These are phyloP conservation scores for Synergus itoensis DNA, from an alignment of 2,888 invertebrate genomes.

Conservation along the genomic window DNA sequence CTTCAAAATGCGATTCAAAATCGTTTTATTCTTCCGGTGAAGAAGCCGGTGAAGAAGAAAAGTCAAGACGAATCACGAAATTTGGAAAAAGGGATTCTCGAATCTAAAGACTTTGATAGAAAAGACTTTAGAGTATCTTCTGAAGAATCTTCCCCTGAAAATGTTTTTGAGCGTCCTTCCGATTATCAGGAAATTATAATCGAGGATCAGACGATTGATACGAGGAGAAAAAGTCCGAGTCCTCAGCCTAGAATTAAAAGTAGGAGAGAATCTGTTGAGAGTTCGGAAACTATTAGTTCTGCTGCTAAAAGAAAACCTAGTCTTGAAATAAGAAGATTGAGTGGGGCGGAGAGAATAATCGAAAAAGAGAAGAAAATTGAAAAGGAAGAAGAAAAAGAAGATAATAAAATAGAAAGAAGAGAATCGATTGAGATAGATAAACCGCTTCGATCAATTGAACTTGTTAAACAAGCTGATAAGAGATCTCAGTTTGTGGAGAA, in stretches of 20 bases:
- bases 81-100: neutral
- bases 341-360: slow-evolving; percentile 34
- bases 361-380: slow-evolving; percentile 28
- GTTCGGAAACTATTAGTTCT: slow-evolving; percentile 45
- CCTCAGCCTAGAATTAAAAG: neutral
- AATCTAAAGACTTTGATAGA: neutral
- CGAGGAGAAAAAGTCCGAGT: slow-evolving; percentile 6
- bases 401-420: neutral
- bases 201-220: slow-evolving; percentile 53
- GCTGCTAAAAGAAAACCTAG: slow-evolving; percentile 28
- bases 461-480: slow-evolving; percentile 50
- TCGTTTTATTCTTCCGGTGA: slow-evolving; percentile 26
- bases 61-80: slow-evolving; percentile 17
- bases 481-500: neutral
- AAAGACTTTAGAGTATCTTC: neutral
- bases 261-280: neutral
- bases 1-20: slow-evolving; percentile 16
- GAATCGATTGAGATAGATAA: slow-evolving; percentile 11
- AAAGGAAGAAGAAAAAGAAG: neutral
- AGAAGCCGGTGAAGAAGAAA: slow-evolving; percentile 21
- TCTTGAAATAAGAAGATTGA: slow-evolving; percentile 34
- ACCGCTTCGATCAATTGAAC: slow-evolving; percentile 48
- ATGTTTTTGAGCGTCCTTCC: slow-evolving; percentile 41
- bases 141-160: slow-evolving; percentile 22
- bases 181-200: slow-evolving; percentile 57